Conservation (phyloP, 2,113 vertebrate species). For the Syngnathus floridae region DNA sequence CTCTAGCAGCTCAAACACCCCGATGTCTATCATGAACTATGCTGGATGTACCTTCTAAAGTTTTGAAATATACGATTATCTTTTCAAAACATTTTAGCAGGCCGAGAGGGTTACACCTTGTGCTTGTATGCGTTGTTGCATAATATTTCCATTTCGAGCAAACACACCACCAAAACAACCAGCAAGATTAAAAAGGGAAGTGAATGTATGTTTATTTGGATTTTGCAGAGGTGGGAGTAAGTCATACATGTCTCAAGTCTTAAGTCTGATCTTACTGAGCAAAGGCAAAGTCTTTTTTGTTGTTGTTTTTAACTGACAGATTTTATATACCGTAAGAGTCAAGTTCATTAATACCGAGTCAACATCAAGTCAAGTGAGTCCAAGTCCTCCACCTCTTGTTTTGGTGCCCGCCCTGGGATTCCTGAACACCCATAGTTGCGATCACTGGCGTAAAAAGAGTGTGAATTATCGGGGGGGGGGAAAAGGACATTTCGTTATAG, state of each 20-base stretch:
- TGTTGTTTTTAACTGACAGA: no score
- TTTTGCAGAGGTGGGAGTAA: neutral
- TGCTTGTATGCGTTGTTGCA: slow-evolving; percentile 30
- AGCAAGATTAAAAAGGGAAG: slow-evolving; percentile 15
- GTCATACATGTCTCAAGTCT: neutral
- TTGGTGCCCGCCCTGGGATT: slow-evolving; percentile 14
- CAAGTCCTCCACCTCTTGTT: slow-evolving; percentile 12
- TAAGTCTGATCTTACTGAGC: neutral
- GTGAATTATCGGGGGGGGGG: slow-evolving; percentile 32
- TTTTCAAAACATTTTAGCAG: slow-evolving; percentile 60
- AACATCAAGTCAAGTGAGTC: neutral
- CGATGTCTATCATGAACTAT: slow-evolving; percentile 52
- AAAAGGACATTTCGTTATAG: slow-evolving; percentile 53
- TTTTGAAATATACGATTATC: slow-evolving; percentile 61
- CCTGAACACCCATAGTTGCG: slow-evolving; percentile 42
- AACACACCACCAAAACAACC: slow-evolving; percentile 47
- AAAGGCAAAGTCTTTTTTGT: neutral
- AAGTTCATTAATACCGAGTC: neutral
- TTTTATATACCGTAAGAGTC: no score
- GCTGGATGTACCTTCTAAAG: slow-evolving; percentile 59
- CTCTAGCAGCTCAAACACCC: slow-evolving; percentile 56
- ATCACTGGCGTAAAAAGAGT: slow-evolving; percentile 47
- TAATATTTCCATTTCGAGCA: slow-evolving; percentile 37
- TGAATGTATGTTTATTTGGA: slow-evolving; percentile 8
- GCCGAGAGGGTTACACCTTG: slow-evolving; percentile 54